These are phyloP conservation scores for Gallinago jamesoni DNA, from an alignment of 2,113 vertebrate genomes.

Conservation along the genomic window DNA sequence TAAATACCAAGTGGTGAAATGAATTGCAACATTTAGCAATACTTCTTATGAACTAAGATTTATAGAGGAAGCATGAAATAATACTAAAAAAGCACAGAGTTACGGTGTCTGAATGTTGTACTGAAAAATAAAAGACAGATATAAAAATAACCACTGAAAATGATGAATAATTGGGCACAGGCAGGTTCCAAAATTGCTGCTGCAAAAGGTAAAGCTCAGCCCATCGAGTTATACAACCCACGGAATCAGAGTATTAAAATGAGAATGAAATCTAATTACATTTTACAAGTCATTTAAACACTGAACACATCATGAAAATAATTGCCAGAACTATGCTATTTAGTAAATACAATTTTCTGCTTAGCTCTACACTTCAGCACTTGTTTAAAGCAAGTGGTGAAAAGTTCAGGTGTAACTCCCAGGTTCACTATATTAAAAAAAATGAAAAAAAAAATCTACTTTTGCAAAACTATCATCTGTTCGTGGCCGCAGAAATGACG, in stretches of 20 bases:
- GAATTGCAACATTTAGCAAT: conserved; percentile 13
- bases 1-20: conserved; percentile 21
- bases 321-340: neutral
- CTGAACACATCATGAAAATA: neutral
- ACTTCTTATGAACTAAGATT: neutral
- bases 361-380: neutral
- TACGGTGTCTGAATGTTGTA: neutral
- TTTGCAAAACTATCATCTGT: neutral
- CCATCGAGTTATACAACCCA: neutral
- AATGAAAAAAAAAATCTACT: neutral
- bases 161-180: neutral
- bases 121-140: neutral
- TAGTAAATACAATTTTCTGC: neutral
- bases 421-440: neutral
- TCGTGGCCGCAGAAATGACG: neutral
- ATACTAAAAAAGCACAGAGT: neutral
- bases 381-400: neutral
- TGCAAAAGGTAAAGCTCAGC: neutral
- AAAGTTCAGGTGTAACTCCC: neutral
- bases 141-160: neutral
- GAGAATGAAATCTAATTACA: neutral
- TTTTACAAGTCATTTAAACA: neutral
- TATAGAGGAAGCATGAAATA: conserved; percentile 1
- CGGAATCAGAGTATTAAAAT: neutral
- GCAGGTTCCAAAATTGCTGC: neutral